Conservation (phyloP, 2,888 invertebrate genomes). For the Pandemis corylana region DNA sequence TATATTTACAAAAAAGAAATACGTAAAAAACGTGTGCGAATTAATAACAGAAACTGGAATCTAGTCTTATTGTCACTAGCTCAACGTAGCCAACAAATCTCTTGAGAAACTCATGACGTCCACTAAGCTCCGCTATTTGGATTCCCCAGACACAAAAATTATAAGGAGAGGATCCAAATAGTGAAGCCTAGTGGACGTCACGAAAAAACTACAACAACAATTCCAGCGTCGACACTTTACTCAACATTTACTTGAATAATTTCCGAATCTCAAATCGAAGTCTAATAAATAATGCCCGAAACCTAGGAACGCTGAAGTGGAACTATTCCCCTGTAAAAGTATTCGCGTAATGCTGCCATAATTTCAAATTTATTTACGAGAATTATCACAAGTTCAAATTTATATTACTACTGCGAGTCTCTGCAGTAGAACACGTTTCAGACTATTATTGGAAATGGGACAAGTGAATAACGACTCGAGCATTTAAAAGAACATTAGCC, state of each 20-base stretch:
- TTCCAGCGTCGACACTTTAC: neutral
- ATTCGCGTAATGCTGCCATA: slow-evolving; percentile 12
- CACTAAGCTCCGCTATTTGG: too few species aligned
- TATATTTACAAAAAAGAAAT: too few species aligned
- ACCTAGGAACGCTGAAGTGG: neutral
- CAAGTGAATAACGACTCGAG: slow-evolving; percentile 52
- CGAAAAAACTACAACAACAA: neutral
- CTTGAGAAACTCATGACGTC: too few species aligned
- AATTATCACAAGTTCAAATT: slow-evolving; percentile 21
- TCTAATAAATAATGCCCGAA: neutral
- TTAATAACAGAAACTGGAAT: too few species aligned
- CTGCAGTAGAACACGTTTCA: slow-evolving; percentile 48
- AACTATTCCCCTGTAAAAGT: slow-evolving; percentile 11
- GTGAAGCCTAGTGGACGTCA: too few species aligned
- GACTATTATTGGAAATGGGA: slow-evolving; percentile 48
- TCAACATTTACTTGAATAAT: neutral
- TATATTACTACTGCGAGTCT: slow-evolving; percentile 26
- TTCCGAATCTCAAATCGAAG: neutral
- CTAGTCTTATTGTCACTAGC: too few species aligned
- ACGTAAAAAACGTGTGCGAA: too few species aligned
- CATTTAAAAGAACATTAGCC: slow-evolving; percentile 52
- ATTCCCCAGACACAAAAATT: too few species aligned
- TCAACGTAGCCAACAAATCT: too few species aligned
- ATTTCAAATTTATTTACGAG: slow-evolving; percentile 15
- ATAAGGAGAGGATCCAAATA: neutral